Base-by-base conservation (phyloP, 2,888 invertebrate species). In the Tetragnatha montana region DNA sequence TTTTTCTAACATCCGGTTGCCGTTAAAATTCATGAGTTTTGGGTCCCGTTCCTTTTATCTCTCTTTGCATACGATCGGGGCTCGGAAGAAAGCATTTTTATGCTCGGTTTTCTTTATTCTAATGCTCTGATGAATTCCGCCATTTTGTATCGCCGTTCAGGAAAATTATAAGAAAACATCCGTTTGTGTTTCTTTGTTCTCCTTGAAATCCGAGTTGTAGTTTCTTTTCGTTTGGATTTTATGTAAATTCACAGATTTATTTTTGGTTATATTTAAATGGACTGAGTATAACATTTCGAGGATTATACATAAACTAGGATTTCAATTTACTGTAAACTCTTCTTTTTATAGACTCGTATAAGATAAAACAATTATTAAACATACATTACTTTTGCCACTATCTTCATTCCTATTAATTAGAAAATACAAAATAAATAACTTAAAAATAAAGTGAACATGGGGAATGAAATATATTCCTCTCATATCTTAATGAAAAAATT, bases 11-110 rank as follows among this genome's bases (percentile, higher is more conserved):
- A 78, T 51, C 21, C 21, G 19, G 3, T 21, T 19, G 49, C 22
- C 14, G 78, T 78, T 78, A 78, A 78, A 78, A 78, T 78, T 78
- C 78, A 78, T 78, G 78, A 78, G 78, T 35, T 78, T 35, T 14
- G 78, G 60, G 60, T 21, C 19, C 19, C 6, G 60, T 60, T 68
- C 21, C 21, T 22, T 60, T 71, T 78, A 14, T 78, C 60, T 60
- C 60, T 8, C 60, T 60, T 17, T 60, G 60, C 17, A 60, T 17
- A 8, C 60, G 60, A 60, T 10, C 60, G 60, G 12, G 60, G 8
- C 10, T 10, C 8, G 17, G 4, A 35, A 4, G 4, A 60, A 60
- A 60, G 10, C 60, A 60, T 60, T 60, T 60, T 60, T 60, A 60
- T 60, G 14, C 35, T 35, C 60, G 14, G 60, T 60, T 60, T 60